Conservation (phyloP, 2,888 invertebrate species). For the Acleris sparsana region DNA sequence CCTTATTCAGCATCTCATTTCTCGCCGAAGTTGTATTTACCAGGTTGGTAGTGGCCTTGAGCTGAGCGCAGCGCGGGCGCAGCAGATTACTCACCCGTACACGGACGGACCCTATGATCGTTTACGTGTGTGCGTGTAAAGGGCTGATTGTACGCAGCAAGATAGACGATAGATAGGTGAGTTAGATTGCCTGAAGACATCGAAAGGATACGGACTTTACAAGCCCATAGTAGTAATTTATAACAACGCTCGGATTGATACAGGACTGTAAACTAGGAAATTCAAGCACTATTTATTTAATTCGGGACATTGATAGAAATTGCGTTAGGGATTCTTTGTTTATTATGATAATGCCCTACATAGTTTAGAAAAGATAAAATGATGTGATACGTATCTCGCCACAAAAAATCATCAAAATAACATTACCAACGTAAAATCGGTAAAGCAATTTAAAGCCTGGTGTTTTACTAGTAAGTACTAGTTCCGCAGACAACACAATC, state of each 20-base stretch:
- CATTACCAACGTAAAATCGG: slow-evolving; percentile 18
- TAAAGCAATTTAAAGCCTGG: slow-evolving; percentile 18
- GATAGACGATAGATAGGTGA: background rate
- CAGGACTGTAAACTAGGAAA: no score
- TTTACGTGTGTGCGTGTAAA: slow-evolving; percentile 46
- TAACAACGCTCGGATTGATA: no score
- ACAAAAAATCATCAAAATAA: slow-evolving; percentile 10
- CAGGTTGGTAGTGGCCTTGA: slow-evolving; percentile 77
- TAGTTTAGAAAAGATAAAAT: no score
- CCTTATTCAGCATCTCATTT: slow-evolving; percentile 46
- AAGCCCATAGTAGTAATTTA: no score
- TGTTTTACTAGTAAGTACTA: slow-evolving; percentile 20
- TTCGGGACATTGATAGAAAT: no score
- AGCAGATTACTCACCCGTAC: slow-evolving; percentile 43
- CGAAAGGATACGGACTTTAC: background rate
- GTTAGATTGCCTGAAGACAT: background rate
- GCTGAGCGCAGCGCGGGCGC: slow-evolving; percentile 32
- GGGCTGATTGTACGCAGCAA: slow-evolving; percentile 45
- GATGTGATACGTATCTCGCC: no score
- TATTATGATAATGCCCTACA: no score
- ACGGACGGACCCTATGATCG: slow-evolving; percentile 42
- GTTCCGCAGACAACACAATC: slow-evolving; percentile 24
- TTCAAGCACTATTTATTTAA: no score
- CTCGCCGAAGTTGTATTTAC: slow-evolving; percentile 58
- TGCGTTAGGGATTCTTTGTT: no score